These are phyloP conservation scores for Saccostrea cuccullata DNA, from an alignment of 1,140 invertebrate genomes.

Conservation along the genomic window DNA sequence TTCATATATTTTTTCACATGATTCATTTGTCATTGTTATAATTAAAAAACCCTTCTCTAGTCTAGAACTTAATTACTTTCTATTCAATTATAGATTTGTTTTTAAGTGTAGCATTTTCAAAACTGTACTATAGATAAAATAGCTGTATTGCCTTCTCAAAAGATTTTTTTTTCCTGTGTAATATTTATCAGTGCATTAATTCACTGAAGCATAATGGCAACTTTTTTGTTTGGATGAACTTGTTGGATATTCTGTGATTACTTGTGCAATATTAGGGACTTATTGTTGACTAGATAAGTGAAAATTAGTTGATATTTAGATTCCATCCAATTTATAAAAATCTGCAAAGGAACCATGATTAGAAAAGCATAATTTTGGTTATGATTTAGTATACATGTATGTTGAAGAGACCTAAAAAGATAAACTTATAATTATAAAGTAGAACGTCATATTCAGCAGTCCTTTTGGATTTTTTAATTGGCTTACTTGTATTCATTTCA, in stretches of 20 bases:
- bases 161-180: neutral
- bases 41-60: neutral
- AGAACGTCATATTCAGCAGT: neutral
- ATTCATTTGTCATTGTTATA: neutral
- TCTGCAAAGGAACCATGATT: neutral
- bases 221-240: neutral
- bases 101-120: neutral
- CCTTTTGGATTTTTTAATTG: neutral
- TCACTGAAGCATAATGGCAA: constrained; percentile 18
- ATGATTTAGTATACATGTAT: neutral
- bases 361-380: neutral
- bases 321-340: neutral
- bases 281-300: neutral
- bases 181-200: constrained; percentile 26
- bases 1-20: neutral
- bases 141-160: neutral
- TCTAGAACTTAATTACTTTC: neutral
- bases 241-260: constrained; percentile 28
- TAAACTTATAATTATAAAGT: neutral
- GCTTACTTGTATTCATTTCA: no score
- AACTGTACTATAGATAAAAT: neutral
- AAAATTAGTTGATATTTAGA: neutral
- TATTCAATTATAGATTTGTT: neutral
- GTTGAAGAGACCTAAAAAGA: neutral
- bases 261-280: constrained; percentile 18